Percentiles rank a stretch among this genome's conserved stretches.
phyloP scores from a whole-genome alignment of 2,888 invertebrate genomes.

The Drosophila mercatorum region DNA sequence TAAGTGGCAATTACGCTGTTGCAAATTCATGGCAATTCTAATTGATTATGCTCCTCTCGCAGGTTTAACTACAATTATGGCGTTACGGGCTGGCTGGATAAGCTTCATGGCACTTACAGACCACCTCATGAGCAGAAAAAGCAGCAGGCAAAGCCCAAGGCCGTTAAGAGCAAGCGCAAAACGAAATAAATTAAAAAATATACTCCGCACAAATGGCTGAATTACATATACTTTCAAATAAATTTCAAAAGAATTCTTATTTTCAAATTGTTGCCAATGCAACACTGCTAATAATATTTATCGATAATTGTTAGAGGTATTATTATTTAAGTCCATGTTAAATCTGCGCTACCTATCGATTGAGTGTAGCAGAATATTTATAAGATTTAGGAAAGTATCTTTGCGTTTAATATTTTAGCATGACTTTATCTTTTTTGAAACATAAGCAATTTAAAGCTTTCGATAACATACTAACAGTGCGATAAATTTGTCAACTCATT shows the following conservation, averaged over 20 bases:
- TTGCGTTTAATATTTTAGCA: not conserved
- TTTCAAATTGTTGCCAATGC: not conserved
- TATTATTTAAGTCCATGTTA: not conserved
- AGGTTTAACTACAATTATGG: slow-evolving; percentile 94
- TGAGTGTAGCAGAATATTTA: not conserved
- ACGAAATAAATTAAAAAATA: slow-evolving; percentile 6
- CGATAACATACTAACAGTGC: not conserved
- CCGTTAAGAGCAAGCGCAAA: slow-evolving; percentile 18
- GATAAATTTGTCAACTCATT: not conserved
- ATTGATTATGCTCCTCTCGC: slow-evolving; percentile 48
- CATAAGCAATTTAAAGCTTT: not conserved
- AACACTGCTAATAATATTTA: not conserved
- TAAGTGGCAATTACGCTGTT: slow-evolving; percentile 78
- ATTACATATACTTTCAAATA: not conserved
- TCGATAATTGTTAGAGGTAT: not conserved
- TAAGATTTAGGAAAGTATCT: no score
- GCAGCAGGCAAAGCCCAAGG: not conserved
- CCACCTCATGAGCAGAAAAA: not conserved
- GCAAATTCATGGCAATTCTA: not conserved
- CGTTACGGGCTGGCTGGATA: slow-evolving; percentile 91
- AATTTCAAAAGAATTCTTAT: not conserved
- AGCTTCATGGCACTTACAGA: slow-evolving; percentile 65
- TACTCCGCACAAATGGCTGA: not conserved
- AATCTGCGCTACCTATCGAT: not conserved
- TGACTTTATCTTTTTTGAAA: not conserved